Evolutionary conservation across 1,140 invertebrate genomes (phyloP).

Genomic region (Tetramorium alpestre): DNA sequence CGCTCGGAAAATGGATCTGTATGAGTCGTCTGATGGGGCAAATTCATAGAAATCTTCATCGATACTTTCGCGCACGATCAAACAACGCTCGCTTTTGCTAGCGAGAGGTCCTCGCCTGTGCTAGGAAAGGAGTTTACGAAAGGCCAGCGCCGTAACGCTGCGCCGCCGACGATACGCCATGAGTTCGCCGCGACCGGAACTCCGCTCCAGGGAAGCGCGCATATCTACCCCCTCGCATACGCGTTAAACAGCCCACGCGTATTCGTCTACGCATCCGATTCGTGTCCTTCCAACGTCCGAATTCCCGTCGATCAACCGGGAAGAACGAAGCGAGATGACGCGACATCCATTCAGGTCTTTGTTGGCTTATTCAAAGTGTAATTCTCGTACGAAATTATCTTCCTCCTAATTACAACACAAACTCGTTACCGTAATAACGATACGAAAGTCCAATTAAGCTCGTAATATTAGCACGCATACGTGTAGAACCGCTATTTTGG

Average conservation of each 20-base stretch:
- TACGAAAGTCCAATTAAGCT: constrained; percentile 22
- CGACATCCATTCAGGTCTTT: not conserved
- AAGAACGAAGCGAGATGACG: constrained; percentile 25
- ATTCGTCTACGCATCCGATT: constrained; percentile 38
- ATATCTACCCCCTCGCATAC: constrained; percentile 78
- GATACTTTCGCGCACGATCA: constrained; percentile 43
- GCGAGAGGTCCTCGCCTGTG: constrained; percentile 24
- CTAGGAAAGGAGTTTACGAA: constrained; percentile 65
- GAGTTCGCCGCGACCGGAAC: constrained; percentile 79
- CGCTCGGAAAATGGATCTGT: not conserved
- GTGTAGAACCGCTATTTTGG: not conserved
- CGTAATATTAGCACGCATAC: not conserved
- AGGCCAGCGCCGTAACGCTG: constrained; percentile 66
- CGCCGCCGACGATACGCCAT: constrained; percentile 67
- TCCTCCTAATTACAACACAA: not conserved
- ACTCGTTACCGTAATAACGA: not conserved
- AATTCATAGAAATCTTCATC: not conserved
- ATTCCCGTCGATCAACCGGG: constrained; percentile 52
- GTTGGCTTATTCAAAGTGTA: not conserved
- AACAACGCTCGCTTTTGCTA: constrained; percentile 17
- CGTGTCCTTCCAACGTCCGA: constrained; percentile 37
- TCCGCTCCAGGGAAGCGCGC: constrained; percentile 82
- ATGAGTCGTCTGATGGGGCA: not conserved
- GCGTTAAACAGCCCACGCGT: constrained; percentile 64
- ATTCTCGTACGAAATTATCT: not conserved